phyloP scores from a whole-genome alignment of 2,113 vertebrate species.

The Atrichornis clamosus region DNA sequence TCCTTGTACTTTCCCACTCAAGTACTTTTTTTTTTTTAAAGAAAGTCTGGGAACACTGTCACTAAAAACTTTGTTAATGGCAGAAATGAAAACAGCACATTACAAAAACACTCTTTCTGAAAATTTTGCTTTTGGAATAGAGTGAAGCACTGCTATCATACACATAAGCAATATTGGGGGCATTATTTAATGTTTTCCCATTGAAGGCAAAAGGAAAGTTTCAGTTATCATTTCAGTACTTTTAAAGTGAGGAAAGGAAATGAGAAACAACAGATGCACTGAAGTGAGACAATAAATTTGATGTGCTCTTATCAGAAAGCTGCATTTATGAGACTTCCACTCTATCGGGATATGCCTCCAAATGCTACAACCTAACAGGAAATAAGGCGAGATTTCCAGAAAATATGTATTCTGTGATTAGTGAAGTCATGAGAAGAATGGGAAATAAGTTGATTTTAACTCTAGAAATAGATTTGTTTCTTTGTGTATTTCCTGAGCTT shows the following conservation, averaged over 20 bases:
- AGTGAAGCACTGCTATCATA: background rate
- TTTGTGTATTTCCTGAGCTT: background rate
- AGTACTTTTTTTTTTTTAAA: background rate
- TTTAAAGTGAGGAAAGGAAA: slow-evolving; percentile 23
- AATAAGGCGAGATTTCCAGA: background rate
- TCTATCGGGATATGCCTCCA: background rate
- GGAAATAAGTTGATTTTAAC: background rate
- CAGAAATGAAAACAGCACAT: background rate
- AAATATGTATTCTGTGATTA: background rate
- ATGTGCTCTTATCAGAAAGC: slow-evolving; percentile 1
- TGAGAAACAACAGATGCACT: slow-evolving; percentile 12
- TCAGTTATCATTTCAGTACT: background rate
- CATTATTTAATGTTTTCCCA: background rate
- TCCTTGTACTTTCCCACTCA: background rate
- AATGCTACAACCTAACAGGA: background rate
- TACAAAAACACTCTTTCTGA: background rate
- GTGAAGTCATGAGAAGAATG: background rate
- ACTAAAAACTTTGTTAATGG: background rate
- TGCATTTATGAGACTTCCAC: background rate
- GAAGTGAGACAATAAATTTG: background rate
- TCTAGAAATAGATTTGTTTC: background rate
- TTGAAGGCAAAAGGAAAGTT: background rate
- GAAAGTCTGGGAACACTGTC: background rate
- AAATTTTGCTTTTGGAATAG: background rate
- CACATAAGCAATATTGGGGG: background rate